Base-by-base conservation (phyloP, 2,797 vertebrate species). In the Microhierax caerulescens region DNA sequence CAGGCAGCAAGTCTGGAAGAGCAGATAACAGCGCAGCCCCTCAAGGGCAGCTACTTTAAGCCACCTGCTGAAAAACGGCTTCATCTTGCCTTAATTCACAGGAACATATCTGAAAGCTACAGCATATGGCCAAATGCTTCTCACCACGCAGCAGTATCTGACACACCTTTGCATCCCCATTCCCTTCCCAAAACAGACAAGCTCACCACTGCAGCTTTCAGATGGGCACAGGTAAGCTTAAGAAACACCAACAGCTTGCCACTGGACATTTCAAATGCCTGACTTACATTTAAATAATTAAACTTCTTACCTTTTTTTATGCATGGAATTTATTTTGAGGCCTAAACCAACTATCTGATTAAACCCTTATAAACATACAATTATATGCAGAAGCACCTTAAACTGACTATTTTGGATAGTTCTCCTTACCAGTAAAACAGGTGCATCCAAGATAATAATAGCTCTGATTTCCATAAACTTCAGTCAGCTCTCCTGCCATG, bases 401-500 rank as follows among this genome's bases (percentile, higher is more conserved):
- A 91, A 76, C 59, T 60, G 48, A 27, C 11, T 92, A 37, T 68
- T 93, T 73, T 65, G 61, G 79, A 88, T 69, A 17, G 61, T 51
- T 94, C 69, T 90, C 50, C 61, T 93, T 90, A 93, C 47, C 61
- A 81, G 95, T n/a, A 84, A 67, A 96, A 95, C 92, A 90, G 82
- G 93, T 84, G 67, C 30, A 90, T 63, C 76, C 68, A 75, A 73
- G 53, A 73, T 45, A 94, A 64, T 60, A 88, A 75, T 39, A 86
- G 25, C 23, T 78, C 76, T 36, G 2, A 86, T 88, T 84, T 92
- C 50, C 94, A 95, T 81, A 59, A 81, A 34, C 12, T 81, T 85
- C 63, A 65, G 9, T 5, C 56, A 93, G 64, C 22, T 77, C 39
- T 80, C 47, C 48, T 67, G 16, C 5, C 36, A 50, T 1, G 10